phyloP scores from a whole-genome alignment of 2,797 vertebrate species.

The Neosilurus mollespiculum region DNA sequence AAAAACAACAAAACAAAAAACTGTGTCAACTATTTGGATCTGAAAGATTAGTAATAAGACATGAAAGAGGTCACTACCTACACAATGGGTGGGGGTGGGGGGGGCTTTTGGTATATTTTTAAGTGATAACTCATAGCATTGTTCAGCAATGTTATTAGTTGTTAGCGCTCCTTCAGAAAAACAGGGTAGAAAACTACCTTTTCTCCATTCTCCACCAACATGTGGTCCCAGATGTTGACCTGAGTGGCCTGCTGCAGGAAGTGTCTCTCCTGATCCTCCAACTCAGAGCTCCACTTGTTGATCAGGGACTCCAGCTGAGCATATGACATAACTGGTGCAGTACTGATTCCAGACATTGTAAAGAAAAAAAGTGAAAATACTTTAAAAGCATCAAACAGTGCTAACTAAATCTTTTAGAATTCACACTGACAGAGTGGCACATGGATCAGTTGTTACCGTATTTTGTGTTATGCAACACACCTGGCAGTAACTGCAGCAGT shows the following conservation, averaged over 20 bases:
- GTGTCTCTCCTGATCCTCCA: constrained; percentile 95
- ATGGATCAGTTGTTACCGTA: not conserved
- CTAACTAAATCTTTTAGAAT: not conserved
- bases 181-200: constrained; percentile 67
- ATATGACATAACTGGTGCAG: constrained; percentile 86
- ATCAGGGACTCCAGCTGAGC: constrained; percentile 92
- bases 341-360: constrained; percentile 24
- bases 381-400: not conserved
- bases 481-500: constrained; percentile 47
- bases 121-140: not conserved
- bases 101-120: too few species aligned
- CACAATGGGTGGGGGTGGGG: too few species aligned
- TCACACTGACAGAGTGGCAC: not conserved
- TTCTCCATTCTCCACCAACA: constrained; percentile 91
- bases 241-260: constrained; percentile 96
- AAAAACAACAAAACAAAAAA: too few species aligned
- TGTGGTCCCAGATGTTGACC: constrained; percentile 95
- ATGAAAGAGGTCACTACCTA: too few species aligned
- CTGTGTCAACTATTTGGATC: too few species aligned
- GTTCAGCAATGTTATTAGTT: not conserved
- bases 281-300: constrained; percentile 97
- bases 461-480: not conserved
- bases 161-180: not conserved
- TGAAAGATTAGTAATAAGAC: too few species aligned
- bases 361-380: not conserved